Base-by-base conservation (phyloP, 2,113 vertebrate species). In the Nestor notabilis region DNA sequence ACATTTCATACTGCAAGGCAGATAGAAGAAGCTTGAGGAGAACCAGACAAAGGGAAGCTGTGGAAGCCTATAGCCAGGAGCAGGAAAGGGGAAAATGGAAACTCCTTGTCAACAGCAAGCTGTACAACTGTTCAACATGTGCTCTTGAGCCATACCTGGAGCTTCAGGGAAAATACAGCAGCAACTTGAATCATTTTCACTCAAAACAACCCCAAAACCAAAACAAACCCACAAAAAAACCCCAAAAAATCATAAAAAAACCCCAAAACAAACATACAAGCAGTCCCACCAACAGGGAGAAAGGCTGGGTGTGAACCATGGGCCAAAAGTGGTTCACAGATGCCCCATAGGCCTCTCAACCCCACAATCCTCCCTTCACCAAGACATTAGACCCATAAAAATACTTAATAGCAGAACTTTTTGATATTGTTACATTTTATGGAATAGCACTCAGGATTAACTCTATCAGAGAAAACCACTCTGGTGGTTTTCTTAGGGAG, bases 1-100 rank as follows among this genome's bases (percentile, higher is more conserved):
- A 9, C 2, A 10, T 75, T 47, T 47, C 4, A 4, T 18, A 14
- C 18, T 10, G 5, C 28, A n/a, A 76, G 25, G 20, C 7, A 6
- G 46, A 28, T 46, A 31, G 50, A 49, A 55, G 47, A 61, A n/a
- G 11, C 3, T 5, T 10, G 13, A 63, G 17, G 20, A 68, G 11
- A 2, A 0, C 15, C 0, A 0, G 52, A 8, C 8, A 5, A 56
- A 77, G 33, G 3, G 17, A 72, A 91, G 7, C 15, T n/a, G 7
- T 4, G 3, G 43, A 24, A 87, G 17, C 16, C 55, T 5, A 2
- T 1, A 4, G 19, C 25, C 9, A 2, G 49, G 31, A 47, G 29
- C 0, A 12, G 15, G 28, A 71, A 20, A 3, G 7, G 27, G 13
- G 27, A 37, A 82, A 81, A 83, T 10, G 13, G 72, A 77, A 81